phyloP scores from a whole-genome alignment of 2,113 vertebrate genomes.

The Spheniscus mendiculus region DNA sequence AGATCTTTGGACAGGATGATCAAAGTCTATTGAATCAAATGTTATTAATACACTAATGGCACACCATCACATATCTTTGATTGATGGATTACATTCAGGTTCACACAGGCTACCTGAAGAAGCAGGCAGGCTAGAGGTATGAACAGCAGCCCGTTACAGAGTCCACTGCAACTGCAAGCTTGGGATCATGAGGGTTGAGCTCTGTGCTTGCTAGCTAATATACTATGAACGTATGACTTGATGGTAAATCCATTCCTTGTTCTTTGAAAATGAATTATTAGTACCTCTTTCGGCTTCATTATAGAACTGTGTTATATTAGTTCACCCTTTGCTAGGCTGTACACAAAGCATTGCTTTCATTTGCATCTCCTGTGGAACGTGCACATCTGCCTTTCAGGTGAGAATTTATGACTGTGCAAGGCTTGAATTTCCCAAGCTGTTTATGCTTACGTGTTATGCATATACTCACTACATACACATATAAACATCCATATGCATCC shows the following conservation, averaged over 20 bases:
- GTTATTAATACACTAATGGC: background rate
- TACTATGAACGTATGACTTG: background rate
- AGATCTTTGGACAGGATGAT: background rate
- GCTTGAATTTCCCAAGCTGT: background rate
- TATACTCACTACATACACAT: background rate
- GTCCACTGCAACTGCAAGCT: background rate
- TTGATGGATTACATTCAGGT: background rate
- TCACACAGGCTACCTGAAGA: background rate
- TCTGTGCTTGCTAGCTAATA: background rate
- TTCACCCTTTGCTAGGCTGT: background rate
- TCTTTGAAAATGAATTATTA: background rate
- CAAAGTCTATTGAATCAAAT: background rate
- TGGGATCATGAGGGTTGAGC: background rate
- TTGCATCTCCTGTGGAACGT: background rate
- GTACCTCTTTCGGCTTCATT: background rate
- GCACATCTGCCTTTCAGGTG: slow-evolving; percentile 12
- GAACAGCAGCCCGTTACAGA: background rate
- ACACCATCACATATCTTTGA: background rate
- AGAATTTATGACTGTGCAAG: background rate
- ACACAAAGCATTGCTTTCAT: background rate
- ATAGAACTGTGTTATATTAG: background rate
- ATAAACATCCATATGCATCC: background rate
- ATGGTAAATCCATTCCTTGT: background rate
- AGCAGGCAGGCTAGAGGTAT: background rate
- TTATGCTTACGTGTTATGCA: background rate